Evolutionary conservation across 2,888 invertebrate species (phyloP).

Genomic region (Resseliella maxima): DNA sequence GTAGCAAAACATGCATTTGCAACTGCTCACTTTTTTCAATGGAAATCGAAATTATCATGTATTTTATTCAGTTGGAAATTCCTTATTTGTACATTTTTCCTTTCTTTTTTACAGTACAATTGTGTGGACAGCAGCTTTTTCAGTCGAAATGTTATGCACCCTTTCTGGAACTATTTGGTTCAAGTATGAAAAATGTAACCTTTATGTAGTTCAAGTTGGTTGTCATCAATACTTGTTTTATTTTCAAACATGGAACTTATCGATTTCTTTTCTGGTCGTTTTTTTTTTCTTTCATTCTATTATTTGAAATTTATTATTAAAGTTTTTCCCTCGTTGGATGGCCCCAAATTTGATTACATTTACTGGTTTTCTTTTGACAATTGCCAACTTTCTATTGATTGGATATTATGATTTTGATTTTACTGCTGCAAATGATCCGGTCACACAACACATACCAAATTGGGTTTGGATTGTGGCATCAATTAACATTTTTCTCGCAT

Average conservation of each 20-base stretch:
- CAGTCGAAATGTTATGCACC: constrained; percentile 98
- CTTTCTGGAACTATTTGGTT: constrained; percentile 98
- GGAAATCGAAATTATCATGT: no score
- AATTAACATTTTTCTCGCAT: constrained; percentile 94
- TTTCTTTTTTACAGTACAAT: constrained; percentile 87
- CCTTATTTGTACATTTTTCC: constrained; percentile 69
- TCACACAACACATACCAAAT: constrained; percentile 80
- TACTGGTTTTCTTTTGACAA: constrained; percentile 92
- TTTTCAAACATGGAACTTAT: background rate
- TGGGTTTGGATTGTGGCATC: constrained; percentile 92
- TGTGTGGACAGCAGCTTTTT: constrained; percentile 89
- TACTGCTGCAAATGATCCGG: constrained; percentile 79
- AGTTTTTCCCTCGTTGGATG: constrained; percentile 96
- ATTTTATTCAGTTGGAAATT: background rate
- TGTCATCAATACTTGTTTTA: no score
- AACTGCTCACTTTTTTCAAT: no score
- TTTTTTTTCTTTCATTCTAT: constrained; percentile 56
- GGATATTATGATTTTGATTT: constrained; percentile 92
- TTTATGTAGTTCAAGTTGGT: no score
- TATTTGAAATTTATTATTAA: constrained; percentile 60
- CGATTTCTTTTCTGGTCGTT: no score
- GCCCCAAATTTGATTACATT: constrained; percentile 98
- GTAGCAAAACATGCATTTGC: no score
- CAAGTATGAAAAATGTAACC: constrained; percentile 80
- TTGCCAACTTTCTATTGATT: constrained; percentile 87